Conservation (phyloP, 2,113 vertebrate genomes). For the Alouatta palliata region DNA sequence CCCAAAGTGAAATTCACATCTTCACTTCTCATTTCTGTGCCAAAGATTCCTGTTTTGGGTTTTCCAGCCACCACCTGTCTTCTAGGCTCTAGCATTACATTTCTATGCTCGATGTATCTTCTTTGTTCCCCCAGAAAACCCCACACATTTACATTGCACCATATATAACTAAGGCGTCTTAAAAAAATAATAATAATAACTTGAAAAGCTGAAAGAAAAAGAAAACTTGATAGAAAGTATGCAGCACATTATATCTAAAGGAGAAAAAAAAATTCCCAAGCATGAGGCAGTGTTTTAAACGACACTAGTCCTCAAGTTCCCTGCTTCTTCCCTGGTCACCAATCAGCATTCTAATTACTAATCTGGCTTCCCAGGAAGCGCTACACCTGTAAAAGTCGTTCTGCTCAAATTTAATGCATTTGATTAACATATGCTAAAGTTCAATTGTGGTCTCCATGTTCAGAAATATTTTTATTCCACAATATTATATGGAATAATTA, state of each 20-base stretch:
- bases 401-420: not conserved
- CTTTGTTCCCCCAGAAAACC: not conserved
- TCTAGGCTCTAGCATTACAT: not conserved
- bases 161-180: slow-evolving; percentile 11
- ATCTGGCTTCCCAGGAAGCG: not conserved
- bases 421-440: not conserved
- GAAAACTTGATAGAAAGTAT: not conserved
- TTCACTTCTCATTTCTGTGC: not conserved
- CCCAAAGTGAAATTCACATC: slow-evolving; percentile 1
- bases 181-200: too few species aligned
- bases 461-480: not conserved
- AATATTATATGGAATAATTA: not conserved
- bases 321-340: not conserved
- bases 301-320: not conserved
- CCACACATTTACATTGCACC: slow-evolving; percentile 52
- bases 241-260: not conserved
- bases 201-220: slow-evolving; percentile 24
- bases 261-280: not conserved
- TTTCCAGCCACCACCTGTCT: slow-evolving; percentile 34
- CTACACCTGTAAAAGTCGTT: not conserved
- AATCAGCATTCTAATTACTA: not conserved
- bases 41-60: slow-evolving; percentile 34
- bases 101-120: slow-evolving; percentile 27
- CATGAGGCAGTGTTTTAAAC: not conserved
- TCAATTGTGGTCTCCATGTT: not conserved